Percentiles rank a stretch among this genome's conserved stretches.
phyloP scores from a whole-genome alignment of 2,888 invertebrate genomes.

The Hirtodrosophila duncani region DNA sequence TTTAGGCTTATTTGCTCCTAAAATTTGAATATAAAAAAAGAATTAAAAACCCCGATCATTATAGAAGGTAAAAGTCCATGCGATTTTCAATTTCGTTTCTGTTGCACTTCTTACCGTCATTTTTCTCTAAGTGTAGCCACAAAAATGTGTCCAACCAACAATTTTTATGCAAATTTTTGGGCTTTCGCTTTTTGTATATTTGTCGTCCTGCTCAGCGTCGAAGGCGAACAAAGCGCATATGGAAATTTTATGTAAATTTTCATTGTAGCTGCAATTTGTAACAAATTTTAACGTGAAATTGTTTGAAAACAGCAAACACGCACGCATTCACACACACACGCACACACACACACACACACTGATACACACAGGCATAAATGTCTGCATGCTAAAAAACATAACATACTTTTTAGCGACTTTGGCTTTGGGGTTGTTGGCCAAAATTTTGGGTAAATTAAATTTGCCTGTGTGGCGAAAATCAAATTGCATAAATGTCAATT shows the following conservation, averaged over 20 bases:
- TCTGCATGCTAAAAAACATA: slow-evolving; percentile 46
- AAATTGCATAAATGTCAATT: slow-evolving; percentile 73
- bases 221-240: slow-evolving; percentile 64
- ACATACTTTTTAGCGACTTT: slow-evolving; percentile 49
- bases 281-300: slow-evolving; percentile 63
- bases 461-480: slow-evolving; percentile 56
- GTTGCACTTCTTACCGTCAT: too few relatives aligned
- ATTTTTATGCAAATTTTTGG: slow-evolving; percentile 17
- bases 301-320: slow-evolving; percentile 43
- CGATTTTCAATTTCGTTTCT: too few relatives aligned
- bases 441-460: slow-evolving; percentile 72
- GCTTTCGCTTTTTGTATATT: slow-evolving; percentile 49
- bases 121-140: too few relatives aligned
- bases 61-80: too few relatives aligned
- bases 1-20: too few relatives aligned
- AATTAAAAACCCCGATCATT: too few relatives aligned
- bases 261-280: slow-evolving; percentile 64
- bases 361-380: too few relatives aligned
- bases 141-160: too few relatives aligned
- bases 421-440: neutral
- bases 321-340: slow-evolving; percentile 2
- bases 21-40: too few relatives aligned
- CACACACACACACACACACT: too few relatives aligned
- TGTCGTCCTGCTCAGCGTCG: neutral
- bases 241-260: slow-evolving; percentile 66